Conservation (phyloP, 2,797 vertebrate species). For the Cirrhinus molitorella region DNA sequence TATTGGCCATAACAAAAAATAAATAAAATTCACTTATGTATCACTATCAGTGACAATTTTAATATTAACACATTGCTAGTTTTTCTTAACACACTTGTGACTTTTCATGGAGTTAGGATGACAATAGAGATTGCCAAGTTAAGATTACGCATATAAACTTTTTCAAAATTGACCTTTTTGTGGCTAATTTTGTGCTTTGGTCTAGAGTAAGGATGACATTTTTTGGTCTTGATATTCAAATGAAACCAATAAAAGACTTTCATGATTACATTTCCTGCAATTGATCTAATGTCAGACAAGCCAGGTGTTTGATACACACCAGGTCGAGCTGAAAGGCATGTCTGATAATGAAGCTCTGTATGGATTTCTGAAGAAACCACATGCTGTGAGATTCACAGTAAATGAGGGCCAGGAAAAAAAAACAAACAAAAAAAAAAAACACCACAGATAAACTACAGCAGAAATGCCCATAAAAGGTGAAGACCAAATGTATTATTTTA, state of each 20-base stretch:
- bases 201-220: background rate
- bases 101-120: background rate
- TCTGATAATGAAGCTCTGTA: constrained; percentile 9
- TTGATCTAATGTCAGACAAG: background rate
- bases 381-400: constrained; percentile 8
- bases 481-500: background rate
- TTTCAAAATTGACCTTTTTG: background rate
- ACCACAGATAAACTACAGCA: background rate
- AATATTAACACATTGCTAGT: background rate
- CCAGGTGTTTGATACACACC: constrained; percentile 6
- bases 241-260: background rate
- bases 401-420: background rate
- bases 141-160: background rate
- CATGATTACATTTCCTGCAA: constrained; percentile 7
- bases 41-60: background rate
- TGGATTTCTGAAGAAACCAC: constrained; percentile 37
- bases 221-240: background rate
- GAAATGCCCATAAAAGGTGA: background rate
- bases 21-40: background rate
- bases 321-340: constrained; percentile 16
- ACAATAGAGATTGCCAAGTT: background rate
- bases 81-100: background rate
- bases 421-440: background rate
- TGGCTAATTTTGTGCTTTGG: background rate
- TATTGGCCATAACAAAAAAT: background rate